Conservation (phyloP, 2,888 invertebrate genomes). For the Sesamia inferens region DNA sequence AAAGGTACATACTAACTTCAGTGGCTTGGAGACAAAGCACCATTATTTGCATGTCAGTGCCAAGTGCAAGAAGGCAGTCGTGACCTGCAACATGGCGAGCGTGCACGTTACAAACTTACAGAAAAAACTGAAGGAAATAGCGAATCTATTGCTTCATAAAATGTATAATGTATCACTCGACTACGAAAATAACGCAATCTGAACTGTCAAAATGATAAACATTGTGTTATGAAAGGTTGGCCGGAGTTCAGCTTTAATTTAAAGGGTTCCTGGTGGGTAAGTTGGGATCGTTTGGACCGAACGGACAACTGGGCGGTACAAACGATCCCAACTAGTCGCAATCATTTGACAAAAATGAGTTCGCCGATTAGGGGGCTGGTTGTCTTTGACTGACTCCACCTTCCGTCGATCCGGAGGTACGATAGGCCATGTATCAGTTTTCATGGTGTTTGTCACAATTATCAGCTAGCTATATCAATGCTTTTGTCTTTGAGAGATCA, state of each 20-base stretch:
- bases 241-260: neutral
- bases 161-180: neutral
- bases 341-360: no score
- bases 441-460: neutral
- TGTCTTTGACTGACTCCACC: neutral
- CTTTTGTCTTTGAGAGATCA: neutral
- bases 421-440: no score
- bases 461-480: neutral
- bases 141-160: neutral
- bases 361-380: no score
- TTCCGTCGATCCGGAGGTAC: neutral
- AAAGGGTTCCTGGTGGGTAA: neutral
- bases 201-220: neutral
- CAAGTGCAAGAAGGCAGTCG: no score
- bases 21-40: neutral
- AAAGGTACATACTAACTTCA: neutral
- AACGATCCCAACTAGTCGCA: no score
- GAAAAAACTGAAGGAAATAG: neutral
- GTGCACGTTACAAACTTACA: neutral
- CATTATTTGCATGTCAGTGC: neutral
- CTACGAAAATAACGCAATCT: neutral
- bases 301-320: no score
- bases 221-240: neutral
- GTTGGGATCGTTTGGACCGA: no score
- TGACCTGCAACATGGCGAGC: neutral